Base-by-base conservation (phyloP, 2,113 vertebrate species). In the Chrysemys picta region DNA sequence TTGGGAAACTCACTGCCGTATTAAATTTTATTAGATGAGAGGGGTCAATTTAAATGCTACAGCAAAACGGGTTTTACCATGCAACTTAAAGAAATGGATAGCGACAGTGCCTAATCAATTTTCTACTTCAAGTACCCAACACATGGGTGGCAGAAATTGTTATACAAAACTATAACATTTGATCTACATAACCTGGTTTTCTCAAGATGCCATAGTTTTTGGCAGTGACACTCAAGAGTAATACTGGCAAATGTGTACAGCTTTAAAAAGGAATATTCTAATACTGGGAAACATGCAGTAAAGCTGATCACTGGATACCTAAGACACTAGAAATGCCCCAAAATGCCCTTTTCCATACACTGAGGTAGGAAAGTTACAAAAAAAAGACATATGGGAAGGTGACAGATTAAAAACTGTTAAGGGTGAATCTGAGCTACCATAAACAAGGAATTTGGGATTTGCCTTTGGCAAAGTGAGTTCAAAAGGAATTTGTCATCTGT, bases 11-110 rank as follows among this genome's bases (percentile, higher is more conserved):
- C 87, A 81, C 82, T 49, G 84, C 42, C 80, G 89, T 93, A 88
- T 97, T 89, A 56, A 90, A 56, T 98, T 97, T 97, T 98, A 97
- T 57, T 89, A 6, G 76, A 94, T 85, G 85, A 88, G 49, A 80
- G 84, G 86, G 72, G 69, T 94, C 87, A 84, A 19, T 90, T 91
- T 9, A 86, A 97, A 94, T 3, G 2, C 25, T 72, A 57, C 14
- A 93, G 54, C 57, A 93, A 85, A 93, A 84, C 88, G 92, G 53
- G 52, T 78, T 93, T 95, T 80, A 83, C 80, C 54, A 47, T 6
- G 80, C 82, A 95, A 75, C 83, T 50, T 62, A 76, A 49, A 91
- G 78, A 88, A 94, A 94, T 0, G 5, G 35, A 92, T 52, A 93
- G 81, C 69, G 89, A n/a, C 65, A 85, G 84, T 19, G 75, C 13